A percentile compares a stretch with the other conserved stretches of the same genome.
These are phyloP conservation scores for Drosophila azteca DNA, from an alignment of 1,140 invertebrate genomes.

Conservation along the genomic window DNA sequence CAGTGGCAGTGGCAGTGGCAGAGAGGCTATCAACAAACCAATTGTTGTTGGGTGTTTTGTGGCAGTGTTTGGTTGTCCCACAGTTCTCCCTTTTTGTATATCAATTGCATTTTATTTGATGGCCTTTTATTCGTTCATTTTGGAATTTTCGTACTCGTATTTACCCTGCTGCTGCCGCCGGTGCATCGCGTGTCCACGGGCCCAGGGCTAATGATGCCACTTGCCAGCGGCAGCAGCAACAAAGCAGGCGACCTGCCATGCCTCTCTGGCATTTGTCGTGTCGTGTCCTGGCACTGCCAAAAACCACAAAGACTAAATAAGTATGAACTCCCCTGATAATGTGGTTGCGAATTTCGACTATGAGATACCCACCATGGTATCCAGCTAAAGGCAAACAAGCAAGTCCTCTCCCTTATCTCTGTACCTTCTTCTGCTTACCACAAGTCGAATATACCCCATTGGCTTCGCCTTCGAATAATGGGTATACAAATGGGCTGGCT, in stretches of 20 bases:
- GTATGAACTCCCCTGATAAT: no score
- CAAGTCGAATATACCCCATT: background rate
- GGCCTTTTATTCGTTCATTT: slow-evolving; percentile 58
- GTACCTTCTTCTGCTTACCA: background rate
- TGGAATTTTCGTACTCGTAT: slow-evolving; percentile 38
- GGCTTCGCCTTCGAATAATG: background rate
- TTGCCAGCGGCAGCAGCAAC: slow-evolving; percentile 43
- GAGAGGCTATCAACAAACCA: slow-evolving; percentile 35
- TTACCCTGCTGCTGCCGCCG: background rate
- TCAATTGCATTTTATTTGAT: slow-evolving; percentile 74
- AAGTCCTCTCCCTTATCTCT: no score
- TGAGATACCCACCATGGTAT: no score
- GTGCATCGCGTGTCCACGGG: slow-evolving; percentile 51
- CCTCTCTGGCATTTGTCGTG: slow-evolving; percentile 60
- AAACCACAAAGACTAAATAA: slow-evolving; percentile 54
- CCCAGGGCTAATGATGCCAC: slow-evolving; percentile 55
- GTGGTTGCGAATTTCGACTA: no score
- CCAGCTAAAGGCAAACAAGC: no score
- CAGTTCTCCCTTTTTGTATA: slow-evolving; percentile 78
- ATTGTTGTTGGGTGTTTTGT: slow-evolving; percentile 18
- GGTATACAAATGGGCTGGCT: slow-evolving; percentile 30
- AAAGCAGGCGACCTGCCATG: slow-evolving; percentile 47
- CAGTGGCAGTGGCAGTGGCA: slow-evolving; percentile 17
- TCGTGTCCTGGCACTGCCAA: slow-evolving; percentile 72
- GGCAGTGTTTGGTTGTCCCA: slow-evolving; percentile 42